phyloP scores from a whole-genome alignment of 2,113 vertebrate species.

The Stercorarius parasiticus region DNA sequence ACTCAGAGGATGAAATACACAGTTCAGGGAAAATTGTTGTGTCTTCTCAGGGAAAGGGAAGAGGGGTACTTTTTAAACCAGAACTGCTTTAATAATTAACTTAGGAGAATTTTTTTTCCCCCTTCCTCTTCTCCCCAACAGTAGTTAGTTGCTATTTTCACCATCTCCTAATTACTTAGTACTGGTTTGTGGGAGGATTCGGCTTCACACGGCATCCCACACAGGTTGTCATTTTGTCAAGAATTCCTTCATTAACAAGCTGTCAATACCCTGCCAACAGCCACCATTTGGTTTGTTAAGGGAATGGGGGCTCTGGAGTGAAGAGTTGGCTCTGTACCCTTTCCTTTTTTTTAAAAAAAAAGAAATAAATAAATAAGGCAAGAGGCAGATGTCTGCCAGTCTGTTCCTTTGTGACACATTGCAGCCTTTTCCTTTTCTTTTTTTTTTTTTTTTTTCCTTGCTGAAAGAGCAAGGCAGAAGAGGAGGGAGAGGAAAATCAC shows the following conservation, averaged over 20 bases:
- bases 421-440: not conserved
- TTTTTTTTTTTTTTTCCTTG: not conserved
- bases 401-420: slow-evolving; percentile 77
- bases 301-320: slow-evolving; percentile 71
- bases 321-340: slow-evolving; percentile 72
- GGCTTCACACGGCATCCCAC: slow-evolving; percentile 72
- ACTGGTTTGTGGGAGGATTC: slow-evolving; percentile 66
- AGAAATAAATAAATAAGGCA: slow-evolving; percentile 71
- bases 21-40: not conserved
- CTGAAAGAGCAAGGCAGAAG: slow-evolving; percentile 29
- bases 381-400: slow-evolving; percentile 82
- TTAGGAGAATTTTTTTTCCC: not conserved
- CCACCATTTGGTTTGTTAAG: slow-evolving; percentile 79
- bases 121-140: not conserved
- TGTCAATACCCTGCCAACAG: slow-evolving; percentile 80
- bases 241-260: slow-evolving; percentile 83
- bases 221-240: slow-evolving; percentile 82
- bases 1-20: not conserved
- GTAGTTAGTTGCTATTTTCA: slow-evolving; percentile 75
- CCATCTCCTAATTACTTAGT: slow-evolving; percentile 73
- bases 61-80: not conserved
- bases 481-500: slow-evolving; percentile 1
- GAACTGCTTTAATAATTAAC: slow-evolving; percentile 46
- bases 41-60: not conserved
- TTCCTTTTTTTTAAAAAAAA: not conserved